Conservation (phyloP, 2,888 invertebrate species). For the Torymus auratus region DNA sequence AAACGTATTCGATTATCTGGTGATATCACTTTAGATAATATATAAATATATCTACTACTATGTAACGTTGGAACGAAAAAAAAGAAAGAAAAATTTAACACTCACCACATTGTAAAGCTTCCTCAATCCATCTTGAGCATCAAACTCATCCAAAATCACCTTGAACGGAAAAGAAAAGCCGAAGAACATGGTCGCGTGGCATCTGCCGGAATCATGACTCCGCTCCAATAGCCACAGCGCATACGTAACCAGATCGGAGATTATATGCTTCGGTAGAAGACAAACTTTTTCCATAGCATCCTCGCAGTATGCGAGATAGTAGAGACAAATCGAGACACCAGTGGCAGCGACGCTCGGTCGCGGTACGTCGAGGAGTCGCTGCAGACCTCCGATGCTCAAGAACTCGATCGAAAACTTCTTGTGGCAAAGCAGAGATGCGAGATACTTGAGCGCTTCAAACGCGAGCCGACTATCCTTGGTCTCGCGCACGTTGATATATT, state of each 20-base stretch:
- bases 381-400: conserved; percentile 90
- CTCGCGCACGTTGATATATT: conserved; percentile 92
- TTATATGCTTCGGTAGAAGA: conserved; percentile 86
- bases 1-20: no score
- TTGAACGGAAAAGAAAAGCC: conserved; percentile 95
- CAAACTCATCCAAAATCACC: conserved; percentile 95
- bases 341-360: conserved; percentile 96
- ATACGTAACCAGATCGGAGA: conserved; percentile 90
- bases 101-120: conserved; percentile 94
- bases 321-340: conserved; percentile 96
- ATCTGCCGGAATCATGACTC: conserved; percentile 97
- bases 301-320: conserved; percentile 97
- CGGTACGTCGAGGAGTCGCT: conserved; percentile 92
- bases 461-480: conserved; percentile 94
- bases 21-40: no score
- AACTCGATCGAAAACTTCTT: conserved; percentile 99
- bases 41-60: no score
- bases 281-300: conserved; percentile 99
- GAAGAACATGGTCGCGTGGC: conserved; percentile 99
- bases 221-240: conserved; percentile 97
- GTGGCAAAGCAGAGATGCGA: conserved; percentile 96
- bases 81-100: conserved; percentile 32
- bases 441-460: conserved; percentile 96
- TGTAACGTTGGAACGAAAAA: no score
- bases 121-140: conserved; percentile 94